Evolutionary conservation across 2,888 invertebrate species (phyloP).

Genomic region (Hypsopygia costalis): DNA sequence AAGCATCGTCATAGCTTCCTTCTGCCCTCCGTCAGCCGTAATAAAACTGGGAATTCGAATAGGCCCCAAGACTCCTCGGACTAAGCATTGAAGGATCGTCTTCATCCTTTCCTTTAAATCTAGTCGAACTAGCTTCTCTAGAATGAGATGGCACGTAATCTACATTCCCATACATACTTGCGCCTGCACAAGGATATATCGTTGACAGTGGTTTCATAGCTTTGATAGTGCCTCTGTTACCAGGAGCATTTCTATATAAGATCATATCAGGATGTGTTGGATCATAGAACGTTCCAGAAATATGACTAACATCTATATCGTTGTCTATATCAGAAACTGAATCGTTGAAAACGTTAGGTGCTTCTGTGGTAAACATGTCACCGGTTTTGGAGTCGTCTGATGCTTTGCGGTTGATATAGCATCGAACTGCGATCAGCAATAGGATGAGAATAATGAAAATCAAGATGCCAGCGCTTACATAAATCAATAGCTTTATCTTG

Average conservation of each 20-base stretch:
- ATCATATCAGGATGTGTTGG: conserved; percentile 73
- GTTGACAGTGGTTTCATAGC: conserved; percentile 72
- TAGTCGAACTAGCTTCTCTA: conserved; percentile 46
- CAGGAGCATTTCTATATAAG: conserved; percentile 60
- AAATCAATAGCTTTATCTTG: conserved; percentile 33
- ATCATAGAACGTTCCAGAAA: conserved; percentile 71
- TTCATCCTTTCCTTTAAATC: conserved; percentile 46
- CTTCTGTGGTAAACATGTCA: conserved; percentile 68
- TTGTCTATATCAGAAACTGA: conserved; percentile 67
- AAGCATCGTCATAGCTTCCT: conserved; percentile 35
- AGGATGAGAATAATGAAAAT: conserved; percentile 35
- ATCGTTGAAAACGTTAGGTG: conserved; percentile 68
- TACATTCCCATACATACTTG: conserved; percentile 67
- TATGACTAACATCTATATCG: conserved; percentile 65
- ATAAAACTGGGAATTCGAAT: conserved; percentile 59
- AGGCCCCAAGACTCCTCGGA: conserved; percentile 65
- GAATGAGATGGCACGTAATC: conserved; percentile 54
- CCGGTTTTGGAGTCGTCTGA: conserved; percentile 56
- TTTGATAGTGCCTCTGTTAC: conserved; percentile 54
- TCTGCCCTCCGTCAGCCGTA: conserved; percentile 59
- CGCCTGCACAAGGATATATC: conserved; percentile 60
- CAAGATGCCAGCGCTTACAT: conserved; percentile 40
- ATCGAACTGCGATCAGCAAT: conserved; percentile 40
- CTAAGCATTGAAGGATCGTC: conserved; percentile 56
- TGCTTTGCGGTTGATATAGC: conserved; percentile 40